A percentile compares a stretch with the other conserved stretches of the same genome.
These are phyloP conservation scores for Tetramorium alpestre DNA, from an alignment of 1,140 invertebrate genomes.

Conservation along the genomic window DNA sequence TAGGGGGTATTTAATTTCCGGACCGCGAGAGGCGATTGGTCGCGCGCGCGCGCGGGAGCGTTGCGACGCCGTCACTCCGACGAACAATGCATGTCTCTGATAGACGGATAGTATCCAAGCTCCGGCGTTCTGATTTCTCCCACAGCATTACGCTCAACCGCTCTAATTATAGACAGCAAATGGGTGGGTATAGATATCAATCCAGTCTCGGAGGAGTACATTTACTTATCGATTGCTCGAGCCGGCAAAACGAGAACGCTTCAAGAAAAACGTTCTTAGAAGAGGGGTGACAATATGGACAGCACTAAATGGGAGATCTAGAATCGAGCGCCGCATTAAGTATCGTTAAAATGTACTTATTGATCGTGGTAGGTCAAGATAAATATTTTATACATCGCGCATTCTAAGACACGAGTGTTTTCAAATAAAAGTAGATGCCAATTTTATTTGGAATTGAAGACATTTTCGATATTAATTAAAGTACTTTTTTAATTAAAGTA, in stretches of 20 bases:
- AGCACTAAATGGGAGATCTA: not conserved
- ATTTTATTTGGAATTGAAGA: not conserved
- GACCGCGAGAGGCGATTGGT: conserved; percentile 43
- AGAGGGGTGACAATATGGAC: not conserved
- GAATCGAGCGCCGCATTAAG: not conserved
- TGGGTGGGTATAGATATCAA: conserved; percentile 42
- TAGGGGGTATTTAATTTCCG: conserved; percentile 80
- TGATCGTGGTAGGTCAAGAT: not conserved
- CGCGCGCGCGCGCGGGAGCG: not conserved
- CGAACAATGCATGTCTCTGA: conserved; percentile 60
- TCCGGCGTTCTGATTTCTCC: conserved; percentile 35
- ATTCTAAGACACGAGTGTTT: not conserved
- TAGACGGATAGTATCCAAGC: conserved; percentile 62
- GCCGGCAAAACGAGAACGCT: conserved; percentile 5
- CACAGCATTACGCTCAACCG: conserved; percentile 39
- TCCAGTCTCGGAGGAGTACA: conserved; percentile 20
- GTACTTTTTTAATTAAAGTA: not conserved
- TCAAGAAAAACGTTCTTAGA: conserved; percentile 35
- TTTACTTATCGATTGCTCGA: conserved; percentile 38
- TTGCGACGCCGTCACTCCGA: conserved; percentile 64
- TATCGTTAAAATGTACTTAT: conserved; percentile 10
- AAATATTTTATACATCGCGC: conserved; percentile 8
- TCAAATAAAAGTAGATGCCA: not conserved
- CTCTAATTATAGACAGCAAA: conserved; percentile 58
- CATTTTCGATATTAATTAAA: not conserved